Percentiles rank a stretch among this genome's conserved stretches.
Evolutionary conservation across 2,797 vertebrate species (phyloP).

Genomic region (Sebastes iracundus): DNA sequence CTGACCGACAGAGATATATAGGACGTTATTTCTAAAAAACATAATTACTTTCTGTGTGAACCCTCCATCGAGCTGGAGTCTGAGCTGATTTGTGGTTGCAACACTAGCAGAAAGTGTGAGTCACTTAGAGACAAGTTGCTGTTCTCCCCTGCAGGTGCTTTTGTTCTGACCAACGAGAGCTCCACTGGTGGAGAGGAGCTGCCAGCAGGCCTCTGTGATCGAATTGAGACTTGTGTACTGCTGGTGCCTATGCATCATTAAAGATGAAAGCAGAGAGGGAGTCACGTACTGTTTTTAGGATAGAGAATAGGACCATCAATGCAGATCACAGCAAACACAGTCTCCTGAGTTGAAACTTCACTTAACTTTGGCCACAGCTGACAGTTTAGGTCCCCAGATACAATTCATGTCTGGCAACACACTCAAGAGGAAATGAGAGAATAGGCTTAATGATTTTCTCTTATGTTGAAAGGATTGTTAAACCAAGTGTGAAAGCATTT

Average conservation of each 20-base stretch:
- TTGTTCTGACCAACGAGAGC: conserved; percentile 11
- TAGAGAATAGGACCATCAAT: conserved; percentile 30
- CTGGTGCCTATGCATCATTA: conserved; percentile 53
- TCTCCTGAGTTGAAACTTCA: conserved; percentile 52
- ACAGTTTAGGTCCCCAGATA: conserved; percentile 50
- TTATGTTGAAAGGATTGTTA: conserved; percentile 54
- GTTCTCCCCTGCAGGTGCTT: background rate
- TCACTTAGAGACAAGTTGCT: background rate
- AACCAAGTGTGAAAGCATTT: conserved; percentile 57
- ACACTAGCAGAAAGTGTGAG: background rate
- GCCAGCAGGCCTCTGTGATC: conserved; percentile 21
- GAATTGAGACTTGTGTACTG: conserved; percentile 41
- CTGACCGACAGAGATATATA: no score
- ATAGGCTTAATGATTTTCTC: conserved; percentile 53
- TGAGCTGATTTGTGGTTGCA: background rate
- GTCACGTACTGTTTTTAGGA: conserved; percentile 16
- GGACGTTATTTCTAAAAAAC: background rate
- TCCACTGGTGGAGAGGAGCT: background rate
- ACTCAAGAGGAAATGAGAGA: conserved; percentile 49
- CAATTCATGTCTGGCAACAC: conserved; percentile 41
- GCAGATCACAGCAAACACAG: conserved; percentile 38
- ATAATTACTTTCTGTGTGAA: background rate
- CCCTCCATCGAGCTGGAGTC: background rate
- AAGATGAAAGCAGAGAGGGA: conserved; percentile 42
- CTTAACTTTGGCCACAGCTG: conserved; percentile 48